Evolutionary conservation across 2,113 vertebrate species (phyloP), one percentile per base, ranked within the genome.

Genomic region (Ascaphus truei): DNA sequence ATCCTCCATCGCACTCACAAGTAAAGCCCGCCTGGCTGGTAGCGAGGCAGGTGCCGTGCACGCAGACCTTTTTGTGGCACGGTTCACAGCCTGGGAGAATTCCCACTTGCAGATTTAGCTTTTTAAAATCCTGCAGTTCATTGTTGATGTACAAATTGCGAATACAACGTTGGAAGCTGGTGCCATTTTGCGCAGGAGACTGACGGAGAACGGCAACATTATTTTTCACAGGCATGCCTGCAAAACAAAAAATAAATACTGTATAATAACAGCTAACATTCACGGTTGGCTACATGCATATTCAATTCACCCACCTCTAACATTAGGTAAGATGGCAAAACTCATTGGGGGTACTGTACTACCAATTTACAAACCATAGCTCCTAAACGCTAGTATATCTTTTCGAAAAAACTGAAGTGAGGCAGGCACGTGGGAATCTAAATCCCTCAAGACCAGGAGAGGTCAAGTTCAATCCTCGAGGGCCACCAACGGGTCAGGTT

Each of bases 31-130:
- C 91, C 37, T 92, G 92, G 67, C 92, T 92, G 1, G 92, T 93
- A 1, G 92, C 81, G 16, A 90, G 93, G 82, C 97, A 99, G 0
- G 92, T 90, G 2, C 96, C 97, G 3, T 98, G 95, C 36, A 88
- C 75, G 16, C 96, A 99, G 45, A 92, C 85, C 13, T 91, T 92
- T 72, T 88, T 93, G 74, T 96, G 94, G 62, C 97, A 99, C 0
- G 95, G 94, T 80, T 97, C 95, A 15, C 97, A 99, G 3, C 97
- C 97, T 0, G 96, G 94, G 50, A 98, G 85, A 56, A 99, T 94
- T 48, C 97, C 96, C 1, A 86, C 85, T 60, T 92, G 94, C 73
- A 95, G 86, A n/a, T 90, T 90, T 77, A 94, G 92, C 29, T 88
- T 90, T 43, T 84, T 86, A 68, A 99, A 91, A 79, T 99, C 93